These are phyloP conservation scores for Anastatus disparis DNA, from an alignment of 1,140 invertebrate species.

Conservation along the genomic window DNA sequence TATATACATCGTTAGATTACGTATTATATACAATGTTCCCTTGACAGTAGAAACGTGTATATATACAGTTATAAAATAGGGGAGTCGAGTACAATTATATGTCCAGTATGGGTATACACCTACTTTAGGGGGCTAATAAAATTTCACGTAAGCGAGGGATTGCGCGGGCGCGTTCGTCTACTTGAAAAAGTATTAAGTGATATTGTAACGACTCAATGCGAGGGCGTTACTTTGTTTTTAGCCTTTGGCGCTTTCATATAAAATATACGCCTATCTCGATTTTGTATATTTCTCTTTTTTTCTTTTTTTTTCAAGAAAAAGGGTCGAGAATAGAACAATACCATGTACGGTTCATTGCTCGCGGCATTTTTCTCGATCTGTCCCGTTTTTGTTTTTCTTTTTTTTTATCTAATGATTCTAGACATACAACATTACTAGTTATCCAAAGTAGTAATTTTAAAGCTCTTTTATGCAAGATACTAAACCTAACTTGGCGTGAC, in stretches of 20 bases:
- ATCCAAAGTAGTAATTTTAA: conserved; percentile 30
- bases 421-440: neutral
- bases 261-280: conserved; percentile 2
- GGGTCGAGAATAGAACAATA: neutral
- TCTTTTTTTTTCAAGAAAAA: neutral
- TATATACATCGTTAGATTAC: neutral
- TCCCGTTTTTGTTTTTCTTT: too few species aligned
- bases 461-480: neutral
- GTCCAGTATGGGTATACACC: conserved; percentile 9
- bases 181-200: conserved; percentile 1
- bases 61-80: neutral
- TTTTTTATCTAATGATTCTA: conserved; percentile 6
- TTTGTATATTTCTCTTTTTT: too few species aligned
- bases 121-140: conserved; percentile 36
- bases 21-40: too few species aligned
- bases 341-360: neutral
- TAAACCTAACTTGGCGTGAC: neutral
- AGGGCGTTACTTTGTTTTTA: neutral
- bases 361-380: conserved; percentile 18
- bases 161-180: neutral
- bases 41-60: too few species aligned
- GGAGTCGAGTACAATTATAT: neutral
- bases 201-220: conserved; percentile 14
- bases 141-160: conserved; percentile 26
- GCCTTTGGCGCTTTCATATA: neutral